Percentiles rank a stretch among this genome's conserved stretches.
These are phyloP conservation scores for Muscicapa adusta DNA, from an alignment of 2,113 vertebrate species.

Conservation along the genomic window DNA sequence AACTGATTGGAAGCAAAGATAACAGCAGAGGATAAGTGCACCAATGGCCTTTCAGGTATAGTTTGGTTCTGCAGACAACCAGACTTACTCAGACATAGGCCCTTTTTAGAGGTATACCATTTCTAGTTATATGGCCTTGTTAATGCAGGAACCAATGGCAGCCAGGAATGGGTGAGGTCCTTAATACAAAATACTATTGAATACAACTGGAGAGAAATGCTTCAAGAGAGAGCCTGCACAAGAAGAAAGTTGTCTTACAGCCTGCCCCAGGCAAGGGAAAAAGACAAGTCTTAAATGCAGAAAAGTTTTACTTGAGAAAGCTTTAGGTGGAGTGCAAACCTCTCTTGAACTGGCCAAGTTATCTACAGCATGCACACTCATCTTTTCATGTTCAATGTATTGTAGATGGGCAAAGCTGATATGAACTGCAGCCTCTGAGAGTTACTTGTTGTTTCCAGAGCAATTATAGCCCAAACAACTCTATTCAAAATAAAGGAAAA, in stretches of 20 bases:
- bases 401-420: neutral
- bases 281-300: neutral
- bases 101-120: neutral
- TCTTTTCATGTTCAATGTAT: neutral
- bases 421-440: neutral
- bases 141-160: neutral
- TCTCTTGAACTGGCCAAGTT: neutral
- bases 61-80: neutral
- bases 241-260: neutral
- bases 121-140: neutral
- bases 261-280: neutral
- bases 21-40: neutral
- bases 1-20: neutral
- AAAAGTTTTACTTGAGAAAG: neutral
- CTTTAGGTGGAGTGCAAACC: neutral
- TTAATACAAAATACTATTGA: neutral
- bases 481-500: neutral
- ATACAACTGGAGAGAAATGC: neutral
- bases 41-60: neutral
- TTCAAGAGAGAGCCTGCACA: neutral
- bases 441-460: neutral
- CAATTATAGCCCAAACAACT: neutral
- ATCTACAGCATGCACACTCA: fast-evolving
- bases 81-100: neutral
- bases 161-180: neutral